Evolutionary conservation across 2,797 vertebrate species (phyloP), one percentile per base, ranked within the genome.

Genomic region (Clarias pachynema): DNA sequence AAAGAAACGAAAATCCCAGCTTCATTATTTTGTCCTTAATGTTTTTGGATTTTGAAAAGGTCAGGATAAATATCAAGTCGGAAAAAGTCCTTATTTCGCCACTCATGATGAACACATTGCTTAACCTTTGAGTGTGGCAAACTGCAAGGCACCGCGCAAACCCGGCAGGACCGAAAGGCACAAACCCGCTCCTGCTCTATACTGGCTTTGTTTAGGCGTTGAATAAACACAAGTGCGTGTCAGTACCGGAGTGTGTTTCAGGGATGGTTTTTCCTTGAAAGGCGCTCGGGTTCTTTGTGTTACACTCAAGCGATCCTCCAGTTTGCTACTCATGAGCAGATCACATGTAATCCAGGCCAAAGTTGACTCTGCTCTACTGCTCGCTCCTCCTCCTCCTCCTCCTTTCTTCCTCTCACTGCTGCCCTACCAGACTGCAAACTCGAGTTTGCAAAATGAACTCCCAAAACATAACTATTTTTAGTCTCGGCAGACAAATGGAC

Each of bases 401-500:
- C 70, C 18, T 57, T 57, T 70, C 29, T 81, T 85, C 72, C 65
- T 81, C 49, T 53, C 26, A 81, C 29, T 26, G 69, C 86, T 84
- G 72, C 79, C 57, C 83, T 66, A 82, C 57, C 77, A 87, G 72
- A 69, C 72, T 74, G 68, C 60, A 85, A 80, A 68, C 72, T 26
- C 8, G 26, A 53, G 80, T 85, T 85, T 80, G 75, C 37, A 60
- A 78, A 89, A 89, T 34, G 29, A 80, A 49, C 73, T 85, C 84
- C 86, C 59, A 78, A 87, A 85, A 85, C 68, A 81, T 15, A 18
- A 75, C 89, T 89, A 89, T 89, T 86, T 89, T 89, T 83, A 83
- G 69, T 73, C 79, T 68, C 40, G 16, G 75, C 66, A 86, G 82
- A 82, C 82, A 40, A 87, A 77, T 62, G 26, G 78, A 73, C 68